Evolutionary conservation across 2,888 invertebrate species (phyloP).

Genomic region (Ennomos quercinarius): DNA sequence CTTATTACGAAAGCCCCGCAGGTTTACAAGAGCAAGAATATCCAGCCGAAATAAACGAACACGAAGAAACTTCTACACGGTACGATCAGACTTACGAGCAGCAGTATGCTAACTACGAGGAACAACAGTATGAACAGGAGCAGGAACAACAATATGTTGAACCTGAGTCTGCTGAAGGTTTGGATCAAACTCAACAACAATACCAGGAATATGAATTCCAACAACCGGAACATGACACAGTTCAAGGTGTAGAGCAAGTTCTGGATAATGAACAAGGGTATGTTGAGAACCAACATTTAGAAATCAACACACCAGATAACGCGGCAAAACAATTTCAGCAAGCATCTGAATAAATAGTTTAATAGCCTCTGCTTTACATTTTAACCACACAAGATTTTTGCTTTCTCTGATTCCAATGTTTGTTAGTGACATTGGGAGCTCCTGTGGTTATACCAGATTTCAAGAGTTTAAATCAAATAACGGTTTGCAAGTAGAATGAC

Average conservation of each 20-base stretch:
- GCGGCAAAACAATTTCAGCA: neutral
- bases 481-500: no score
- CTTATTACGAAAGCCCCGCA: slow-evolving; percentile 56
- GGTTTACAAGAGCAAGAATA: slow-evolving; percentile 50
- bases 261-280: slow-evolving; percentile 57
- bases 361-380: neutral
- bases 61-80: slow-evolving; percentile 59
- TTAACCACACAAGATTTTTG: no score
- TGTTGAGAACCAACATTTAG: slow-evolving; percentile 5
- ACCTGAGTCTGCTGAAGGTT: slow-evolving; percentile 24
- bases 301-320: neutral
- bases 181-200: slow-evolving; percentile 31
- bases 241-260: slow-evolving; percentile 51
- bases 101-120: slow-evolving; percentile 57
- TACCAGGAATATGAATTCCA: slow-evolving; percentile 40
- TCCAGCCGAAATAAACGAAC: slow-evolving; percentile 57
- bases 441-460: no score
- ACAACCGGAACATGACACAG: slow-evolving; percentile 45
- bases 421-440: no score
- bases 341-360: neutral
- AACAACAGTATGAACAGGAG: slow-evolving; percentile 38
- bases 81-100: slow-evolving; percentile 70
- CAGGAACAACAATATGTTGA: slow-evolving; percentile 34
- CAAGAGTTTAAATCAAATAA: no score
- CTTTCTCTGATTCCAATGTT: no score